Percentiles rank a stretch among this genome's conserved stretches.
Conservation (phyloP, 2,888 invertebrate genomes). For the Parnassius apollo region DNA sequence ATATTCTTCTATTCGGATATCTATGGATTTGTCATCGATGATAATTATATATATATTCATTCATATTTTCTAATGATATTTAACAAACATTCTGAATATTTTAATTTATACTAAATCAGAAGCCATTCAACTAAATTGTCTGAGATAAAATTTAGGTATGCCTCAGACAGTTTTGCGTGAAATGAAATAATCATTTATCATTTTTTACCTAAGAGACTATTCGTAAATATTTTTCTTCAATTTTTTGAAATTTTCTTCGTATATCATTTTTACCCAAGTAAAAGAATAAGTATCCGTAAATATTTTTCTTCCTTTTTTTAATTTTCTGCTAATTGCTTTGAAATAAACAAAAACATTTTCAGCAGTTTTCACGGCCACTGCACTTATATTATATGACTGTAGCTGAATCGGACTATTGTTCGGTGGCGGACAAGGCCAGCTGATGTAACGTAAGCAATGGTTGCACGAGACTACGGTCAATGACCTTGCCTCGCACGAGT, state of each 20-base stretch:
- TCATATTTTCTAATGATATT: too few species aligned
- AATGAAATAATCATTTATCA: too few species aligned
- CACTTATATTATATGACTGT: slow-evolving; percentile 1
- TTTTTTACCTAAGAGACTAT: too few species aligned
- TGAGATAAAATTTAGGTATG: too few species aligned
- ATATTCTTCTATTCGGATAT: too few species aligned
- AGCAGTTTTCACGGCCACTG: slow-evolving; percentile 10
- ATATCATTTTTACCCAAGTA: too few species aligned
- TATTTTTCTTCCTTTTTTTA: neutral
- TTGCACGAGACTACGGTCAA: slow-evolving; percentile 71
- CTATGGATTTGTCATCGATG: too few species aligned
- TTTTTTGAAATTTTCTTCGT: neutral
- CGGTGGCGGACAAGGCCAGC: slow-evolving; percentile 70
- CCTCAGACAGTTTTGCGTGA: too few species aligned
- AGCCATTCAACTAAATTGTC: too few species aligned
- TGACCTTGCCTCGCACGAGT: slow-evolving; percentile 60
- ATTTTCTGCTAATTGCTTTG: neutral
- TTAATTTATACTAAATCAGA: too few species aligned
- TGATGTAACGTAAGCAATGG: slow-evolving; percentile 63
- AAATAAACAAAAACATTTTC: slow-evolving; percentile 5
- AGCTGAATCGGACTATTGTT: slow-evolving; percentile 54
- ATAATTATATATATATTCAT: too few species aligned
- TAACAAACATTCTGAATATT: too few species aligned
- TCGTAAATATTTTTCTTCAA: neutral
- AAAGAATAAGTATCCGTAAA: neutral